Evolutionary conservation across 2,888 invertebrate genomes (phyloP), one percentile per base, ranked within the genome.

Genomic region (Allolobophora icterica): DNA sequence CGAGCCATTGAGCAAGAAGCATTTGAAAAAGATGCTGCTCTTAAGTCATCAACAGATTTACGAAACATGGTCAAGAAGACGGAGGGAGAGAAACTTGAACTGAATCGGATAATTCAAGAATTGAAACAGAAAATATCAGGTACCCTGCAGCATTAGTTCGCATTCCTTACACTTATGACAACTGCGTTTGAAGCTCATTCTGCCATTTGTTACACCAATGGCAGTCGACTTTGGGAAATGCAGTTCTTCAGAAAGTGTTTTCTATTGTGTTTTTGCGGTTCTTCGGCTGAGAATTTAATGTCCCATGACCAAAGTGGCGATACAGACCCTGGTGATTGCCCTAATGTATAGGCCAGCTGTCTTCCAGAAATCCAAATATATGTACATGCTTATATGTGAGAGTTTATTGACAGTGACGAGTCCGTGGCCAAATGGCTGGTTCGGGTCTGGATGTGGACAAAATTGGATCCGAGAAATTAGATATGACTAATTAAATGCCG

Each of bases 81-180:
- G 0, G 98, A 99, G 95, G 97, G 97, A 91, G 98, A 98, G 94
- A 97, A 98, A 93, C 96, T 98, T 4, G 98, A 98, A 93, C 97
- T 97, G 90, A 97, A 97, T 17, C 96, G 98, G 58, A 97, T 97
- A 13, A 95, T 98, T 35, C 98, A 98, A 94, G 98, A 98, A 94
- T 93, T 94, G 89, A 95, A 94, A 91, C 95, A 95, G 92, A 94
- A 94, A 92, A 94, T 95, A 91, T 93, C 93, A 92, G 93, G 93
- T 93, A 89, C 30, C 17, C 40, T 45, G n/a, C n/a, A n/a, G n/a
- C n/a, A n/a, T n/a, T n/a, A n/a, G n/a, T 24, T 52, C 24, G 84
- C 84, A 5, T 30, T 34, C 15, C 21, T 84, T 84, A 34, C 84
- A 84, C 21, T 1, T 84, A 8, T 35, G 24, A 52, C 11, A 6